Percentiles rank a stretch among this genome's conserved stretches.
These are phyloP conservation scores for Nycticorax nycticorax DNA, from an alignment of 2,113 vertebrate species.

Conservation along the genomic window DNA sequence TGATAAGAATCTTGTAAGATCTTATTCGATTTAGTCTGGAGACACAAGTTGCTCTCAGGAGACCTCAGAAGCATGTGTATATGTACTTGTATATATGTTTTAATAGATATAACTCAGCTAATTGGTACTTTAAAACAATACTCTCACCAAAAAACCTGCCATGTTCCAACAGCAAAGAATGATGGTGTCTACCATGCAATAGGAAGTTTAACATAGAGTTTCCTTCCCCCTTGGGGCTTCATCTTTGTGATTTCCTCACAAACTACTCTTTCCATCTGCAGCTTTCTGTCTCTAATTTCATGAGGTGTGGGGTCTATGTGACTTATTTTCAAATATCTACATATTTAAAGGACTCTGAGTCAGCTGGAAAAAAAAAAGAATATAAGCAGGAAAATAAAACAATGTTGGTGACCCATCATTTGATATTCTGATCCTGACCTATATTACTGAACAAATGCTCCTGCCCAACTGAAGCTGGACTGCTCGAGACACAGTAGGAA, in stretches of 20 bases:
- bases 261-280: background rate
- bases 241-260: accelerated
- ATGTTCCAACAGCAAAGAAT: background rate
- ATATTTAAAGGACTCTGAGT: background rate
- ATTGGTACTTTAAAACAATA: background rate
- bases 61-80: background rate
- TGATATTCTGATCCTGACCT: background rate
- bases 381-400: background rate
- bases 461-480: accelerated
- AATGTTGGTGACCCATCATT: background rate
- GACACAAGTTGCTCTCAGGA: background rate
- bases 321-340: background rate
- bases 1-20: background rate
- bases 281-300: background rate
- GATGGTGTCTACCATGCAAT: background rate
- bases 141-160: background rate
- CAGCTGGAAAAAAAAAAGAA: background rate
- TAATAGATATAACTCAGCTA: background rate
- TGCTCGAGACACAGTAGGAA: background rate
- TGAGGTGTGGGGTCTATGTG: background rate
- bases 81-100: background rate
- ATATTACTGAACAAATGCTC: accelerated
- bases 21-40: background rate
- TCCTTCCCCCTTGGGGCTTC: background rate
- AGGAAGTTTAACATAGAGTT: background rate